Evolutionary conservation across 2,888 invertebrate genomes (phyloP).

Genomic region (Diachrysia chrysitis): DNA sequence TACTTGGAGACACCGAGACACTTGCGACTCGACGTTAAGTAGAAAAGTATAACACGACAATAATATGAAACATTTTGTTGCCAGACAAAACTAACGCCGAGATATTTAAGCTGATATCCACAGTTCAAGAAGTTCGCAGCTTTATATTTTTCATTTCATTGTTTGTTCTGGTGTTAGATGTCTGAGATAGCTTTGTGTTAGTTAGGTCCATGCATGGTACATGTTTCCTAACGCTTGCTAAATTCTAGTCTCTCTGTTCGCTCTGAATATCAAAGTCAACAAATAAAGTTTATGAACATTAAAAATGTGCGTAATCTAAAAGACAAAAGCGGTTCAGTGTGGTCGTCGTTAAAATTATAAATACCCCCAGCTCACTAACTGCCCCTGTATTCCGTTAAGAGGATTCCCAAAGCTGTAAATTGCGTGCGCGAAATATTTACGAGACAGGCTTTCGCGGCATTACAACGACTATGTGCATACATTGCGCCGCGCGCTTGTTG

Average conservation of each 20-base stretch:
- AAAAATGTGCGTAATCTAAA: conserved; percentile 58
- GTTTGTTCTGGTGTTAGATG: conserved; percentile 27
- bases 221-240: neutral
- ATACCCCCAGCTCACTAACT: conserved; percentile 84
- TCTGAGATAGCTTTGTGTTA: conserved; percentile 20
- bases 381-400: conserved; percentile 86
- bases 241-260: neutral
- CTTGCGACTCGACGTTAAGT: conserved; percentile 86
- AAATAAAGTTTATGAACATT: conserved; percentile 13
- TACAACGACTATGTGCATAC: conserved; percentile 83
- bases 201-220: neutral
- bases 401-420: conserved; percentile 87
- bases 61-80: conserved; percentile 82
- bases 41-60: conserved; percentile 85
- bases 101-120: conserved; percentile 76
- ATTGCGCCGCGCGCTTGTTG: conserved; percentile 75
- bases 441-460: conserved; percentile 86
- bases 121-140: conserved; percentile 59
- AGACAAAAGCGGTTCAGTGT: conserved; percentile 74
- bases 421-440: conserved; percentile 87
- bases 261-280: neutral
- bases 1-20: conserved; percentile 78
- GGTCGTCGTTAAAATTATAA: conserved; percentile 79
- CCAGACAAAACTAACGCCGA: conserved; percentile 72
- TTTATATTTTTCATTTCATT: conserved; percentile 62